Conservation (phyloP, 30 jellyfish, hydroid and myxozoan species). For the Hydractinia symbiolongicarpus region DNA sequence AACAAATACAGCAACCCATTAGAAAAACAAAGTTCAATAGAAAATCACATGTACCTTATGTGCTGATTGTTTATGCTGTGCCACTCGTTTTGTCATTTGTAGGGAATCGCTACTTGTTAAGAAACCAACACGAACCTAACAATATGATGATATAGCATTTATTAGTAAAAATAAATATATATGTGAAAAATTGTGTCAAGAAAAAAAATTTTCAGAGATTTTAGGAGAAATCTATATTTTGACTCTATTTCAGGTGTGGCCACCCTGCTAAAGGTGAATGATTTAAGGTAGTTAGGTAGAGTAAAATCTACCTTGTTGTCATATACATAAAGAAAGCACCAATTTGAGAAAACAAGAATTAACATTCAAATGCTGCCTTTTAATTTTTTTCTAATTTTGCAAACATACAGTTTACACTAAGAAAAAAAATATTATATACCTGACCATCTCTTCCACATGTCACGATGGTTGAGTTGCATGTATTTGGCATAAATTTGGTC, state of each 20-base stretch:
- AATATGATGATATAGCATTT: background rate
- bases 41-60: conserved; percentile 51
- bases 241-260: too few relatives aligned
- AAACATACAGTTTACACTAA: background rate
- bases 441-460: conserved; percentile 97
- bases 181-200: background rate
- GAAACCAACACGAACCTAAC: conserved; percentile 72
- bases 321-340: too few relatives aligned
- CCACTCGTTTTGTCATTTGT: conserved; percentile 60
- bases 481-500: conserved; percentile 95
- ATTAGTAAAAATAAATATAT: background rate
- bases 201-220: background rate
- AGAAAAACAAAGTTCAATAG: too few relatives aligned
- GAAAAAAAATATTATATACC: conserved; percentile 33
- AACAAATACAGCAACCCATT: background rate
- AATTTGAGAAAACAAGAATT: too few relatives aligned
- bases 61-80: conserved; percentile 93
- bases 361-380: too few relatives aligned
- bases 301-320: too few relatives aligned
- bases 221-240: too few relatives aligned
- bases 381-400: background rate
- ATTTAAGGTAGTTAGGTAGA: too few relatives aligned
- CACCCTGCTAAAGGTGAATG: too few relatives aligned
- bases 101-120: conserved; percentile 43
- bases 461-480: conserved; percentile 66